phyloP scores from a whole-genome alignment of 1,140 invertebrate genomes.

The Bicyclus anynana region DNA sequence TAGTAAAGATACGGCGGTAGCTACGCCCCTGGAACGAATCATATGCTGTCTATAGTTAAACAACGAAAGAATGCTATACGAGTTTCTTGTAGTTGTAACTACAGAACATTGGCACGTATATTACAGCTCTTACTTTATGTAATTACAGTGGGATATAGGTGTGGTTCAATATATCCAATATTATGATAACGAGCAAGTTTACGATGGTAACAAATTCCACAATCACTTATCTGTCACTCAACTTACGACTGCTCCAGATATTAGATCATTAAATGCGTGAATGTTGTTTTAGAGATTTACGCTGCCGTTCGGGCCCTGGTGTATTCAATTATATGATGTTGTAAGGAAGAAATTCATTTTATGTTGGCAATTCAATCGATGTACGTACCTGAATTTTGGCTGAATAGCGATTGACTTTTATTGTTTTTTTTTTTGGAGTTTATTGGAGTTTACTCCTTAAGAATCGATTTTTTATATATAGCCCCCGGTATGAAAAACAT shows the following conservation, averaged over 20 bases:
- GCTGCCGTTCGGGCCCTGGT: constrained; percentile 10
- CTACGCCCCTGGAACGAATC: too few species aligned
- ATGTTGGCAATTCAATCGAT: constrained; percentile 9
- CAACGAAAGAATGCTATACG: too few species aligned
- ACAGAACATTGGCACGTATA: not conserved
- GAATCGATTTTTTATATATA: too few species aligned
- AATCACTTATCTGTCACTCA: constrained; percentile 33
- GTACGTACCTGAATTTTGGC: not conserved
- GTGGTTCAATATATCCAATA: constrained; percentile 28
- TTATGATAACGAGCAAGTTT: constrained; percentile 30
- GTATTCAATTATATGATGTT: constrained; percentile 22
- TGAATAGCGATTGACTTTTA: too few species aligned
- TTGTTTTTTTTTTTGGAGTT: too few species aligned
- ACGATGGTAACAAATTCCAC: constrained; percentile 33
- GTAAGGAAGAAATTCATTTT: constrained; percentile 28
- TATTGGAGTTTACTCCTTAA: too few species aligned
- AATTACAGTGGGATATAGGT: constrained; percentile 16
- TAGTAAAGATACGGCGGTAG: too few species aligned
- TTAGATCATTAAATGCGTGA: constrained; percentile 30
- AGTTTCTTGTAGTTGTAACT: too few species aligned
- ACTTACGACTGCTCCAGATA: constrained; percentile 31
- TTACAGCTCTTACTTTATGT: constrained; percentile 1
- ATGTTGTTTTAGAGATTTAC: constrained; percentile 30
- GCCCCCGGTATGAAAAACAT: too few species aligned
- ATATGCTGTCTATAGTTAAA: too few species aligned